Base-by-base conservation (phyloP, 2,113 vertebrate genomes). In the Pristiophorus japonicus region DNA sequence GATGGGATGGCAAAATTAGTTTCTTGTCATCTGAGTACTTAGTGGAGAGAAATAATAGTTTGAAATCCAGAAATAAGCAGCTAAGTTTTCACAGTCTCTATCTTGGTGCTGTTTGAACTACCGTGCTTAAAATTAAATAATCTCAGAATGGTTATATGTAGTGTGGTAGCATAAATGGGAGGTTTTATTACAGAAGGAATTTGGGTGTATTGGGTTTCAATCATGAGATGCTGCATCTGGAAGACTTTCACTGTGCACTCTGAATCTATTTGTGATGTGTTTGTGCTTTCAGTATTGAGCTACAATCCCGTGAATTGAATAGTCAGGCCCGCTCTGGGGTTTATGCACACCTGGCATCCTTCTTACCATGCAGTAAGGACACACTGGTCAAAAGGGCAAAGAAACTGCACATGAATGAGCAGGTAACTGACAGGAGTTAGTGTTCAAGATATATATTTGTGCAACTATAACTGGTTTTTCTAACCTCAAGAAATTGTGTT, bases 301-400 rank as follows among this genome's bases (percentile, higher is more conserved):
- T 98, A 93, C 98, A 98, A 96, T 98, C 98, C 1, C 98, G 98
- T 93, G 98, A 98, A 95, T 97, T 98, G 85, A 97, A 97, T 34
- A 97, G 97, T 95, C 98, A 98, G 95, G 47, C 97, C 20, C 98
- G 98, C n/a, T 99, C 98, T 3, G 98, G 97, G 75, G 98, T 99
- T 11, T 99, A 98, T 51, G 98, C 98, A 1, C 97, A 99, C 96
- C 97, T 99, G 95, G 98, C 98, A 0, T 98, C 98, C 3, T 98
- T 98, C 97, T 97, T 99, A 96, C 98, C 98, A n/a, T 99, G 98
- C 97, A 98, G 98, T 96, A 99, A 98, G 97, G 98, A 98, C 34
- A 98, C 98, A 0, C 97, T 99, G 96, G 96, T 99, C 65, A 99
- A 99, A 96, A 97, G 98, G 7, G 98, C 98, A 70, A 98, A 98